phyloP scores from a whole-genome alignment of 2,113 vertebrate species.

The Heptranchias perlo region DNA sequence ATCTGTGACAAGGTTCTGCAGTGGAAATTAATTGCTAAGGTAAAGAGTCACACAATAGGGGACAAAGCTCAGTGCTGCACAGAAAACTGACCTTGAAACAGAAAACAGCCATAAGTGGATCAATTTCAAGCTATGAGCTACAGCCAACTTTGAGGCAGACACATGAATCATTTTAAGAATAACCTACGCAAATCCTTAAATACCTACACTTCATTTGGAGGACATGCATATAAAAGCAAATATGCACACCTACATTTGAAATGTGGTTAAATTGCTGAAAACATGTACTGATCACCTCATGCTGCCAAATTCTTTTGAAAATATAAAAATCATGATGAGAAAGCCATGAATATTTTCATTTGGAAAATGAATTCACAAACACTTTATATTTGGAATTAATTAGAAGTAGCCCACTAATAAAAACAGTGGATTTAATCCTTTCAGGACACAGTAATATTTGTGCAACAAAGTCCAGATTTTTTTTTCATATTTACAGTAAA shows the following conservation, averaged over 20 bases:
- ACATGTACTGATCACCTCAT: background rate
- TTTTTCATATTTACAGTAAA: background rate
- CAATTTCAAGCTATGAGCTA: background rate
- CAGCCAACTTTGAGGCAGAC: background rate
- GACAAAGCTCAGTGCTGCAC: background rate
- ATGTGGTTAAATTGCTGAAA: background rate
- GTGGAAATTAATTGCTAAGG: background rate
- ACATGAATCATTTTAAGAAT: background rate
- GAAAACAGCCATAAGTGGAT: background rate
- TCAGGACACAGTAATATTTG: background rate
- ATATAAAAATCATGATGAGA: background rate
- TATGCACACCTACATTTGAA: background rate
- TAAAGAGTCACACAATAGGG: background rate
- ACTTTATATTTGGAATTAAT: background rate
- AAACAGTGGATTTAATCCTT: background rate
- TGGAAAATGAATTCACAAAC: background rate
- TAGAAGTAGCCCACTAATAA: background rate
- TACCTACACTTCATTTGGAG: background rate
- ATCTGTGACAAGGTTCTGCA: background rate
- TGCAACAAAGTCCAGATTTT: background rate
- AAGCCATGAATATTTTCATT: background rate
- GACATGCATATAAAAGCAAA: background rate
- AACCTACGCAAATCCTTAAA: background rate
- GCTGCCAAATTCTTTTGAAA: background rate
- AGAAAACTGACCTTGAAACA: slow-evolving; percentile 1